These are phyloP conservation scores for Hetaerina americana DNA, from an alignment of 1,140 invertebrate genomes.

Conservation along the genomic window DNA sequence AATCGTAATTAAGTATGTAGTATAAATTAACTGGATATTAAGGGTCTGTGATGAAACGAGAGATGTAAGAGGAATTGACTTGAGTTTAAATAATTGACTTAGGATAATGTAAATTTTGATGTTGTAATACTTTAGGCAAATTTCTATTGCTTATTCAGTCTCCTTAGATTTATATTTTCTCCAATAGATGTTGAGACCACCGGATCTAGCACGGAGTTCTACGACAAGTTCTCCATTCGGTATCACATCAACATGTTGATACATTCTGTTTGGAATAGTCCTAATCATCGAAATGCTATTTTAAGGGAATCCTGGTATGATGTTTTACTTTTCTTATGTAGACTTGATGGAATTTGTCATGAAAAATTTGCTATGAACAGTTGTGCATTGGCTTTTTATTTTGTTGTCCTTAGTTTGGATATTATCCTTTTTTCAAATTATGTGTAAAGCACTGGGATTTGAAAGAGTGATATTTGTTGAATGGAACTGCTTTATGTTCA, in stretches of 20 bases:
- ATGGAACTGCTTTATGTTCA: no score
- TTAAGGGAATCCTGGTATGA: constrained; percentile 56
- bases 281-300: constrained; percentile 52
- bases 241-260: constrained; percentile 96
- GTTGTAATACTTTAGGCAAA: constrained; percentile 1
- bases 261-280: constrained; percentile 71
- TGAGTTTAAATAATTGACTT: not conserved
- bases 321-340: not conserved
- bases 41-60: no score
- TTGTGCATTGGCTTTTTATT: no score
- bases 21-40: no score
- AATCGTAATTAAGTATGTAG: no score
- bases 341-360: not conserved
- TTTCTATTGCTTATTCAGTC: not conserved
- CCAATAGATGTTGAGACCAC: constrained; percentile 82
- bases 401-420: no score
- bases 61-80: no score
- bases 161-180: not conserved
- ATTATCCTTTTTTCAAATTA: no score
- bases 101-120: constrained; percentile 1
- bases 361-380: no score
- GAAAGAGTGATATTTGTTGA: no score
- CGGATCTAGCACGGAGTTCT: constrained; percentile 94
- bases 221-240: constrained; percentile 96
- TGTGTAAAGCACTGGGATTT: no score